These are phyloP conservation scores for Merops nubicus DNA, from an alignment of 2,113 vertebrate genomes.

Conservation along the genomic window DNA sequence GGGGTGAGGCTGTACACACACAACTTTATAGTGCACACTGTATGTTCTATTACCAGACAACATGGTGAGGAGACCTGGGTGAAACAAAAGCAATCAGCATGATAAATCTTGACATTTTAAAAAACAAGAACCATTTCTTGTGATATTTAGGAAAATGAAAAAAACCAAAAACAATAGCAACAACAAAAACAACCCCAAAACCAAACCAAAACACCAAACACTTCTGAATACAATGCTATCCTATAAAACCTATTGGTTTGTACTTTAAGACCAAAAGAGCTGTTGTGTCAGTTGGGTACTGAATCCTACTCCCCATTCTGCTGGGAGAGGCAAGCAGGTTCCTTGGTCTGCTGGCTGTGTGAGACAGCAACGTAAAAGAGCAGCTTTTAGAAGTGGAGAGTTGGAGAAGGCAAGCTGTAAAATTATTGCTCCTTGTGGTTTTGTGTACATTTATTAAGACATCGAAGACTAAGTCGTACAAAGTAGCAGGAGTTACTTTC, in stretches of 20 bases:
- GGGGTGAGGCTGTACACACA: fast-evolving
- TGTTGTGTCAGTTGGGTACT: not conserved
- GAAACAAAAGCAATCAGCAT: not conserved
- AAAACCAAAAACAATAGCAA: not conserved
- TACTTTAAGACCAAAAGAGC: not conserved
- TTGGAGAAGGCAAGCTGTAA: not conserved
- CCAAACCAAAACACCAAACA: no score
- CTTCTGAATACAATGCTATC: not conserved
- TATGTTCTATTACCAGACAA: not conserved
- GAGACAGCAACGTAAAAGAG: not conserved
- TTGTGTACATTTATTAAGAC: not conserved
- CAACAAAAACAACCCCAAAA: no score
- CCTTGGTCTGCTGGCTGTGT: not conserved
- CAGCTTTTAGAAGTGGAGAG: not conserved
- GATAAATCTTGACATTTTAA: not conserved
- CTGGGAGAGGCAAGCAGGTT: not conserved
- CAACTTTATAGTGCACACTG: fast-evolving
- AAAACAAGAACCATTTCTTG: not conserved
- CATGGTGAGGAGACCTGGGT: not conserved
- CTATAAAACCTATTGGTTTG: not conserved
- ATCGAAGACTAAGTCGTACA: not conserved
- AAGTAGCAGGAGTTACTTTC: constrained; percentile 30
- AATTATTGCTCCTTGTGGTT: not conserved
- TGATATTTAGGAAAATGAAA: not conserved
- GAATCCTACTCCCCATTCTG: not conserved